These are phyloP conservation scores for Naso thynnoides DNA, from an alignment of 2,797 vertebrate species.

Conservation along the genomic window DNA sequence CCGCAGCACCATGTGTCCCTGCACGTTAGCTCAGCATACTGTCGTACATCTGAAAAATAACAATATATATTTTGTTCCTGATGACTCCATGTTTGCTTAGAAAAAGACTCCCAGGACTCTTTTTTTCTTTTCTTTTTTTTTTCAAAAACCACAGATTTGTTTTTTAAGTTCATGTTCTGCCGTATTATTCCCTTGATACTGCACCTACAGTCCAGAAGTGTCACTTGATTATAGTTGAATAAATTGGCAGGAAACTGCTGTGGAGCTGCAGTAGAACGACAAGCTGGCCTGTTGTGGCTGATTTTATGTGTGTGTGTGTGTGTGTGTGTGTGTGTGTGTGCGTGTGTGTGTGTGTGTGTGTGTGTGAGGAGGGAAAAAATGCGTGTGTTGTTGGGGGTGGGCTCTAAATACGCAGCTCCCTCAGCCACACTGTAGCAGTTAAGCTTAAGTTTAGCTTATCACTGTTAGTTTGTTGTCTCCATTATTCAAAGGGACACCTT, in stretches of 20 bases:
- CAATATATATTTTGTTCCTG: conserved; percentile 40
- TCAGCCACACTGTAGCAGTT: conserved; percentile 39
- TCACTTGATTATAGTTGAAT: conserved; percentile 44
- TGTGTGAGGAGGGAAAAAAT: background rate
- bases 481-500: conserved; percentile 77
- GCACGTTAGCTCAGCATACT: conserved; percentile 47
- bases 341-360: background rate
- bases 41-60: conserved; percentile 40
- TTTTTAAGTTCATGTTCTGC: conserved; percentile 36
- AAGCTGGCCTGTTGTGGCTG: conserved; percentile 15
- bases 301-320: background rate
- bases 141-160: conserved; percentile 41
- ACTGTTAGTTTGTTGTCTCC: conserved; percentile 68
- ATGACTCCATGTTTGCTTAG: conserved; percentile 35
- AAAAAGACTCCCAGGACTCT: conserved; percentile 46
- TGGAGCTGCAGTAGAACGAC: conserved; percentile 18
- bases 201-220: conserved; percentile 28
- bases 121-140: conserved; percentile 60
- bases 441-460: conserved; percentile 71
- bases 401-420: conserved; percentile 38
- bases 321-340: conserved; percentile 9
- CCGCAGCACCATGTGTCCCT: conserved; percentile 50
- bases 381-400: conserved; percentile 38
- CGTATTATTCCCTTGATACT: conserved; percentile 21
- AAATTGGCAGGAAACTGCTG: conserved; percentile 37